Evolutionary conservation across 2,888 invertebrate genomes (phyloP).

Genomic region (Acanthosoma haemorrhoidale): DNA sequence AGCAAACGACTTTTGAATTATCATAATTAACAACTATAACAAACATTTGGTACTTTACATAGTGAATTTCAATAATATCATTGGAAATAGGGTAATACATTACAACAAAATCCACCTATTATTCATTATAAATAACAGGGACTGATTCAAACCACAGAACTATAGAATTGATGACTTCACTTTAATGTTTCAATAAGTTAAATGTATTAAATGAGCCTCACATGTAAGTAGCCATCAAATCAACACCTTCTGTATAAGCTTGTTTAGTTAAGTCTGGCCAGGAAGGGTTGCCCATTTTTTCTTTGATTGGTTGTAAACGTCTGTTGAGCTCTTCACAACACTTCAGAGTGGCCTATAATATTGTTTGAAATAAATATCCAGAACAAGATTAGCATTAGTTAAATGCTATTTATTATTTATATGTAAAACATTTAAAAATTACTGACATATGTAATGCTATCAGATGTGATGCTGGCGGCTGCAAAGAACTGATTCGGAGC

Average conservation of each 20-base stretch:
- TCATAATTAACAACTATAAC: no score
- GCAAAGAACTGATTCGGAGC: slow-evolving; percentile 47
- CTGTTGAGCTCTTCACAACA: slow-evolving; percentile 40
- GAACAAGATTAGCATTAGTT: background rate
- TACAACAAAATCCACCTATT: no score
- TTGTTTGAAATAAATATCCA: background rate
- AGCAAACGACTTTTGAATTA: no score
- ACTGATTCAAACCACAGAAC: no score
- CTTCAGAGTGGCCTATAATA: slow-evolving; percentile 39
- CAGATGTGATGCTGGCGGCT: slow-evolving; percentile 46
- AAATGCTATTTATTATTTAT: background rate
- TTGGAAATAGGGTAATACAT: no score
- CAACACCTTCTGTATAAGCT: slow-evolving; percentile 51
- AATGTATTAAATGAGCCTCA: slow-evolving; percentile 43
- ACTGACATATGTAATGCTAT: slow-evolving; percentile 42
- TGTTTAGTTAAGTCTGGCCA: slow-evolving; percentile 49
- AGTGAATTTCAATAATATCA: no score
- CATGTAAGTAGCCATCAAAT: slow-evolving; percentile 58
- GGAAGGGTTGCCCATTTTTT: slow-evolving; percentile 35
- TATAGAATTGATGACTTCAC: no score
- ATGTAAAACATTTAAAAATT: background rate
- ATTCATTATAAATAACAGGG: no score
- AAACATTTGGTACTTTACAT: no score
- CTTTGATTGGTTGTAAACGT: slow-evolving; percentile 38
- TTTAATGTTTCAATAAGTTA: no score